phyloP scores from a whole-genome alignment of 2,888 invertebrate genomes.

The Andrena hattorfiana region DNA sequence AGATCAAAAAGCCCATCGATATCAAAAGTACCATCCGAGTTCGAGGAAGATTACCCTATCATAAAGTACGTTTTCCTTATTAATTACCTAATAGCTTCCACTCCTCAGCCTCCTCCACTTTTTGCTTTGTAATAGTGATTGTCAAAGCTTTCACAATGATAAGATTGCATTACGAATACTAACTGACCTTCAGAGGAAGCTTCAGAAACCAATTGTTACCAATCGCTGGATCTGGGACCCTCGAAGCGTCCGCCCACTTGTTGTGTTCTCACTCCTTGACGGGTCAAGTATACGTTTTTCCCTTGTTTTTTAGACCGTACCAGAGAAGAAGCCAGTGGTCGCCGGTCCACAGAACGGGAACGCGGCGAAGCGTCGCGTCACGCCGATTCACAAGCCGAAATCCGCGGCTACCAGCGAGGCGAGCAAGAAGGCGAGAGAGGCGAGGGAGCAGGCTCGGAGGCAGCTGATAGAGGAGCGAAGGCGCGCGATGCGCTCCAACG shows the following conservation, averaged over 20 bases:
- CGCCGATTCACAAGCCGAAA: constrained; percentile 77
- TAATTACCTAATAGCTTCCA: no score
- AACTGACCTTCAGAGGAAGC: background rate
- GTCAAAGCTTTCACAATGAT: background rate
- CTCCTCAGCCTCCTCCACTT: background rate
- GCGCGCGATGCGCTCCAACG: constrained; percentile 86
- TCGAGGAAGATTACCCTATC: background rate
- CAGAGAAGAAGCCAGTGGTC: constrained; percentile 72
- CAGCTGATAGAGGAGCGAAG: constrained; percentile 92
- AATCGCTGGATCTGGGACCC: background rate
- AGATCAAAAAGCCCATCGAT: background rate
- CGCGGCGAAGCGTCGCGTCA: constrained; percentile 77
- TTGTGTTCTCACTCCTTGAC: background rate
- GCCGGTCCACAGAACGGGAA: constrained; percentile 76
- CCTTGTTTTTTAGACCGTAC: constrained; percentile 67
- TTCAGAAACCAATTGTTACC: background rate
- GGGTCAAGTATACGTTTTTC: background rate
- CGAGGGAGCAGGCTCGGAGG: constrained; percentile 89
- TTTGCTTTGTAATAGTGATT: background rate
- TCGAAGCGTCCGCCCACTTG: background rate
- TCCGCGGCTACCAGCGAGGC: constrained; percentile 83
- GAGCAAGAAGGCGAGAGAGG: constrained; percentile 86
- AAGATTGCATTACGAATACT: background rate
- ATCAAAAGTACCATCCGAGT: background rate
- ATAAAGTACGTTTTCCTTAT: constrained; percentile 25